Conservation (phyloP, 2,888 invertebrate species). For the Zygaena filipendulae region DNA sequence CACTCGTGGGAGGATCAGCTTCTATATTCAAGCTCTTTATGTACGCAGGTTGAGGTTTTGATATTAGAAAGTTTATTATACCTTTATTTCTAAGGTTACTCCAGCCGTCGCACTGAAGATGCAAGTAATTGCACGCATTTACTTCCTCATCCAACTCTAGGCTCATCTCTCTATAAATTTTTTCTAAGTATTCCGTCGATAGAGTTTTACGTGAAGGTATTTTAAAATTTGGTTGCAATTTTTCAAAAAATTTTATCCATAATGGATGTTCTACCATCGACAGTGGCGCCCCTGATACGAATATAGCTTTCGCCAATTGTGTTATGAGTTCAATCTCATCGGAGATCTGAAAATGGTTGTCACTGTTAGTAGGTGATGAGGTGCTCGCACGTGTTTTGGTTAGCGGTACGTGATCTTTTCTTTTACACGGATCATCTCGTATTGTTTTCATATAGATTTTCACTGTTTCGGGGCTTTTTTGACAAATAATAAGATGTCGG, state of each 20-base stretch:
- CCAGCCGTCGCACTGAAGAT: conserved; percentile 11
- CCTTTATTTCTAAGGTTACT: conserved; percentile 10
- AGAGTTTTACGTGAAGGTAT: neutral
- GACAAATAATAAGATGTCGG: neutral
- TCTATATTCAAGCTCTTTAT: conserved; percentile 9
- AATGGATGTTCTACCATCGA: neutral
- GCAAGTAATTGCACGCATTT: conserved; percentile 4
- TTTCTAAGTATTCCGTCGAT: neutral
- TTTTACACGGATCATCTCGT: neutral
- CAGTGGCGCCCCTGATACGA: neutral
- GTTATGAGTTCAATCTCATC: neutral
- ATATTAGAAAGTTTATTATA: conserved; percentile 11
- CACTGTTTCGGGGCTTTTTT: neutral
- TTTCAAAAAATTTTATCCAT: neutral
- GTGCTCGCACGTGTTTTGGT: neutral
- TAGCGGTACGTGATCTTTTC: neutral
- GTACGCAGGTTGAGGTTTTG: conserved; percentile 10
- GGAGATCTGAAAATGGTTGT: neutral
- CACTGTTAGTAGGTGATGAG: neutral
- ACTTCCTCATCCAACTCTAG: neutral
- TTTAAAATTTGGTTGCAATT: neutral
- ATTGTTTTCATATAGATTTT: neutral
- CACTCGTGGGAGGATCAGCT: conserved; percentile 9
- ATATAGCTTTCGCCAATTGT: neutral
- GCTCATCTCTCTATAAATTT: neutral